These are phyloP conservation scores for Chrysodeixis includens DNA, from an alignment of 2,888 invertebrate genomes.

Conservation along the genomic window DNA sequence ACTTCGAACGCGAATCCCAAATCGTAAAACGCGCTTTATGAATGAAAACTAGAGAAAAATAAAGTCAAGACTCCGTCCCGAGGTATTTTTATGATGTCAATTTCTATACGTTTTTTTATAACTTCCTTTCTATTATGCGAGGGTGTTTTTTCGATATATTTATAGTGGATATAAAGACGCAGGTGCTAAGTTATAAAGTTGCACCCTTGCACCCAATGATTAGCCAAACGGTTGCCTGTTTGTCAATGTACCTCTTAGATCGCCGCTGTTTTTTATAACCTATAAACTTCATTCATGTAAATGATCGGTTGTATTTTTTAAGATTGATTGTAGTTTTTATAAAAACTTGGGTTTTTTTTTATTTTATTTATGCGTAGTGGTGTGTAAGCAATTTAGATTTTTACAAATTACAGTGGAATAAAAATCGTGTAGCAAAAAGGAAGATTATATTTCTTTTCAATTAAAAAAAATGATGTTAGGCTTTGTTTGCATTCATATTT, in stretches of 20 bases:
- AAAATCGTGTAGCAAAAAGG: no score
- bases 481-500: no score
- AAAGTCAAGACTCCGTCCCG: slow-evolving; percentile 71
- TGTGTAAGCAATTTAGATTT: not conserved
- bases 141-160: slow-evolving; percentile 67
- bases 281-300: slow-evolving; percentile 63
- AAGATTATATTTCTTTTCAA: no score
- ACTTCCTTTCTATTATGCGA: slow-evolving; percentile 82
- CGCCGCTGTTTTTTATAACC: slow-evolving; percentile 67
- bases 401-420: not conserved
- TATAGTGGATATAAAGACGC: slow-evolving; percentile 79
- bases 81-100: slow-evolving; percentile 76
- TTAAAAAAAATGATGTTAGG: no score
- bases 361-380: slow-evolving; percentile 18
- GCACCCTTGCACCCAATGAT: slow-evolving; percentile 79
- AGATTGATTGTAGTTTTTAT: slow-evolving; percentile 55
- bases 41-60: slow-evolving; percentile 76
- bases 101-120: slow-evolving; percentile 77
- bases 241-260: slow-evolving; percentile 73
- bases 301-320: slow-evolving; percentile 55
- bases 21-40: slow-evolving; percentile 66
- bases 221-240: slow-evolving; percentile 77
- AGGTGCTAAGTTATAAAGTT: slow-evolving; percentile 83
- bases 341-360: slow-evolving; percentile 22
- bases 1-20: slow-evolving; percentile 52